Conservation (phyloP, 2,888 invertebrate species). For the Eulithis prunata region DNA sequence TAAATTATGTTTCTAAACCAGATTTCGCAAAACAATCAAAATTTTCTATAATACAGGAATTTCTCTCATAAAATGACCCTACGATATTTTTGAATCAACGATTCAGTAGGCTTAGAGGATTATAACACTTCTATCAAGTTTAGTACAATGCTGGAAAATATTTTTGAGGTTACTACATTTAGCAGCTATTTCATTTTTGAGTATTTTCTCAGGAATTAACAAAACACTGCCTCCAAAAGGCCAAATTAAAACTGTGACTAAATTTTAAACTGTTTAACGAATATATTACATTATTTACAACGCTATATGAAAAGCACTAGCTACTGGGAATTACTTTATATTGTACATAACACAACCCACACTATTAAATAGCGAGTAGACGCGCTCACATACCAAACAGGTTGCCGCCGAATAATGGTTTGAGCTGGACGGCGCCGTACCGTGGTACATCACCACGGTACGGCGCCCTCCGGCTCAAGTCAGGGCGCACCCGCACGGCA, state of each 20-base stretch:
- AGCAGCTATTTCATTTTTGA: not conserved
- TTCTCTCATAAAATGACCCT: constrained; percentile 5
- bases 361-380: constrained; percentile 75
- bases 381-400: constrained; percentile 26
- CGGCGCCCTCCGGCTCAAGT: too few relatives aligned
- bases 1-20: constrained; percentile 30
- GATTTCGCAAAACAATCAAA: constrained; percentile 42
- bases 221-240: constrained; percentile 8
- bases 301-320: constrained; percentile 71
- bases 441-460: too few relatives aligned
- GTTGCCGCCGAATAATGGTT: constrained; percentile 12
- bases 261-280: constrained; percentile 23
- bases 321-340: constrained; percentile 77
- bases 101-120: not conserved
- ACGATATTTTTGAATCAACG: not conserved
- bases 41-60: constrained; percentile 5
- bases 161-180: not conserved
- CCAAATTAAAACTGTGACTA: constrained; percentile 30
- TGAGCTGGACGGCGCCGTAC: too few relatives aligned
- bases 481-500: too few relatives aligned
- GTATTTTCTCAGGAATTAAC: not conserved
- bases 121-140: not conserved
- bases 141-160: constrained; percentile 11
- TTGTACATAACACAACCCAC: constrained; percentile 83
- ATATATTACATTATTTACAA: constrained; percentile 78